Percentiles rank a stretch among this genome's conserved stretches.
phyloP scores from a whole-genome alignment of 2,888 invertebrate genomes.

The Tenthredo mesomela region DNA sequence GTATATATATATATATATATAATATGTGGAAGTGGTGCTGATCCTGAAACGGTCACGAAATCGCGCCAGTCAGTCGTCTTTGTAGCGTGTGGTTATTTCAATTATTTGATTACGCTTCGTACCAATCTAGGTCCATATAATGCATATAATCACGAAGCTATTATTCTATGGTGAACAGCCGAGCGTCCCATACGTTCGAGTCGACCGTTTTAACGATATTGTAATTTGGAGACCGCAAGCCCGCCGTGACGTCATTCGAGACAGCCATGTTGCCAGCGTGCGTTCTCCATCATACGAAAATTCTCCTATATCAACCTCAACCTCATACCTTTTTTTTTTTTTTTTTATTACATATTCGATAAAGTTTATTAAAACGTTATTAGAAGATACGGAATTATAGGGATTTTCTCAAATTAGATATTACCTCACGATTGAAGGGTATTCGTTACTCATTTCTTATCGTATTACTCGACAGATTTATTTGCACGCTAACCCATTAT shows the following conservation, averaged over 20 bases:
- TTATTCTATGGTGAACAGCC: conserved; percentile 62
- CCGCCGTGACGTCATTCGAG: conserved; percentile 30
- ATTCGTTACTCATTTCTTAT: conserved; percentile 63
- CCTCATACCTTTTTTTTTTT: conserved; percentile 54
- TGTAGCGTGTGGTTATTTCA: conserved; percentile 73
- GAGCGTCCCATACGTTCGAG: conserved; percentile 60
- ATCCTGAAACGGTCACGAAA: conserved; percentile 43
- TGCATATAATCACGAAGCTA: conserved; percentile 72
- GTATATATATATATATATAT: conserved; percentile 10
- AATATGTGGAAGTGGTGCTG: conserved; percentile 35
- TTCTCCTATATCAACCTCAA: background rate
- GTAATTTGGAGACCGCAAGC: conserved; percentile 71
- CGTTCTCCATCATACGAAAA: conserved; percentile 25
- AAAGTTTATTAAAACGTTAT: conserved; percentile 65
- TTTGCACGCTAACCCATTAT: background rate
- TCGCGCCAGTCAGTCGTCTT: conserved; percentile 62
- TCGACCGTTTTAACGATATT: conserved; percentile 72
- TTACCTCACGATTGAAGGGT: conserved; percentile 63
- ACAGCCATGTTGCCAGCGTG: conserved; percentile 68
- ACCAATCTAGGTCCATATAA: conserved; percentile 71
- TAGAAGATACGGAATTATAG: conserved; percentile 67
- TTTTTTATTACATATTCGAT: conserved; percentile 52
- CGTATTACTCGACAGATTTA: background rate
- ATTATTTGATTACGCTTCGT: conserved; percentile 74
- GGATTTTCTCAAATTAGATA: conserved; percentile 64